Conservation (phyloP, 2,888 invertebrate genomes). For the Hypsopygia costalis region DNA sequence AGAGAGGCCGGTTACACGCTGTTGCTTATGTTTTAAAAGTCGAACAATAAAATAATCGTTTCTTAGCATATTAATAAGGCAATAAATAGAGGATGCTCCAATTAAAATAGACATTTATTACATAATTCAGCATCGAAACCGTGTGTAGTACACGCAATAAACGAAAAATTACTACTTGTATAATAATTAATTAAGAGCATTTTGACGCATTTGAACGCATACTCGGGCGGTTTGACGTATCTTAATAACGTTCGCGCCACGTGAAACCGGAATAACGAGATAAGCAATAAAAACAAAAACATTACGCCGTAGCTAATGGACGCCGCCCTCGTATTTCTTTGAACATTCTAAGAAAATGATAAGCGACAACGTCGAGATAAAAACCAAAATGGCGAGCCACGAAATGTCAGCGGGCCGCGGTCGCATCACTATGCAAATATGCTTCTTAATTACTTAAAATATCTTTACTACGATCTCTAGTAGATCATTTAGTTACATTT, state of each 20-base stretch:
- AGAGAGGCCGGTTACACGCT: conserved; percentile 25
- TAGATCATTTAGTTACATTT: conserved; percentile 61
- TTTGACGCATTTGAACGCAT: conserved; percentile 51
- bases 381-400: conserved; percentile 52
- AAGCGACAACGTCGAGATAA: conserved; percentile 45
- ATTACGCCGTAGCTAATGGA: conserved; percentile 47
- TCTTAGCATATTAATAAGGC: conserved; percentile 52
- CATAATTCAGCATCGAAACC: conserved; percentile 34
- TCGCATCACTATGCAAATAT: conserved; percentile 68
- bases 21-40: conserved; percentile 25
- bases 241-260: conserved; percentile 31
- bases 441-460: conserved; percentile 56
- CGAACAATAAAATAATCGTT: conserved; percentile 46
- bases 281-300: conserved; percentile 42
- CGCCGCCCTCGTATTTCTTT: conserved; percentile 34
- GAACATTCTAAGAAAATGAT: conserved; percentile 47
- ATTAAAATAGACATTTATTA: conserved; percentile 64
- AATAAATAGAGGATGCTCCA: conserved; percentile 55
- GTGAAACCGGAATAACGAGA: conserved; percentile 43
- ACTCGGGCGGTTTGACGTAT: conserved; percentile 28
- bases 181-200: conserved; percentile 53
- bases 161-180: conserved; percentile 53
- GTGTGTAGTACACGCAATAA: conserved; percentile 55
- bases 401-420: conserved; percentile 47
- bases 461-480: conserved; percentile 66